Percentiles rank a stretch among this genome's conserved stretches.
Evolutionary conservation across 2,888 invertebrate species (phyloP).

Genomic region (Odontothrips loti): DNA sequence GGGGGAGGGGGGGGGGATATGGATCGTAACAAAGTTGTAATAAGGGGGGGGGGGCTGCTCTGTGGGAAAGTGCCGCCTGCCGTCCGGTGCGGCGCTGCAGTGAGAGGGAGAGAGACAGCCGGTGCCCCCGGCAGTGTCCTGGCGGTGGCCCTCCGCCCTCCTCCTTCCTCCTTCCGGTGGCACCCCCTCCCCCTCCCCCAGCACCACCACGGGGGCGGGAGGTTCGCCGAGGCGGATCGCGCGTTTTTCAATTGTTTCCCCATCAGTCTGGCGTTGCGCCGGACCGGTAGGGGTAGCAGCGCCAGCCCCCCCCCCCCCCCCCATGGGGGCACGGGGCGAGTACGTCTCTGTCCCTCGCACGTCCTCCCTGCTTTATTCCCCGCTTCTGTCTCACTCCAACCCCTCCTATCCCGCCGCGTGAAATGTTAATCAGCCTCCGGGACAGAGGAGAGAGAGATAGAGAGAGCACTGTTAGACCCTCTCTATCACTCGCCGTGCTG

Average conservation of each 20-base stretch:
- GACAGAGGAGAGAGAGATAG: no score
- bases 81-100: background rate
- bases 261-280: background rate
- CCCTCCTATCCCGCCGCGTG: background rate
- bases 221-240: background rate
- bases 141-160: no score
- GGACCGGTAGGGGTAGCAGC: no score
- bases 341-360: background rate
- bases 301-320: background rate
- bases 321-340: no score
- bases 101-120: no score
- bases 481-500: no score
- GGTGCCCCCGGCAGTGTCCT: no score
- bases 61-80: background rate
- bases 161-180: no score
- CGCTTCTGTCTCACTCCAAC: background rate
- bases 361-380: background rate
- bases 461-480: no score
- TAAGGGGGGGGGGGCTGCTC: background rate
- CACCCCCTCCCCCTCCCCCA: no score
- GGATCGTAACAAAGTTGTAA: constrained; percentile 11
- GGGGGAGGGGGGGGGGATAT: background rate
- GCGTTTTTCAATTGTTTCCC: background rate
- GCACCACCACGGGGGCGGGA: no score
- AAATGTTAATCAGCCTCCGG: no score